These are phyloP conservation scores for Pachyramphus minor DNA, from an alignment of 2,113 vertebrate genomes.

Conservation along the genomic window DNA sequence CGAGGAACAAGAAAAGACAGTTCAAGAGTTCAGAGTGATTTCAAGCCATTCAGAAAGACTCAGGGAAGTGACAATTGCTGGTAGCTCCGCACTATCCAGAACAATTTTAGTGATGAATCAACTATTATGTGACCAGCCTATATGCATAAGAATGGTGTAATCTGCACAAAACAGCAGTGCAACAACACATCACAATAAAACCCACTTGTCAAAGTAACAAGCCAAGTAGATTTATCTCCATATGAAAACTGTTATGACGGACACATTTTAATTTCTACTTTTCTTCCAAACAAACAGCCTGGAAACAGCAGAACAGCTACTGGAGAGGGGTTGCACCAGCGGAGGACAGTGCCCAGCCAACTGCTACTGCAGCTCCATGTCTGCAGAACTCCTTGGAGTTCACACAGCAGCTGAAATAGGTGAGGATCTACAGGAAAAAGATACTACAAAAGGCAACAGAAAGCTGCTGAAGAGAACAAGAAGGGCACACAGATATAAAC, in stretches of 20 bases:
- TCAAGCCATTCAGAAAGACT: not conserved
- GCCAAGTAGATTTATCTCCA: not conserved
- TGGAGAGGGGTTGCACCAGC: not conserved
- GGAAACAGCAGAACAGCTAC: not conserved
- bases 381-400: not conserved
- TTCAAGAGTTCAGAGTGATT: slow-evolving; percentile 12
- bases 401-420: not conserved
- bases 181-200: not conserved
- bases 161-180: not conserved
- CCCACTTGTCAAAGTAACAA: not conserved
- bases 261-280: not conserved
- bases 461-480: not conserved
- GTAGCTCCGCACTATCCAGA: not conserved
- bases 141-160: not conserved
- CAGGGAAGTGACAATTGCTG: not conserved
- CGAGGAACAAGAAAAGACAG: not conserved
- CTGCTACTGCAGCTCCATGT: fast-evolving
- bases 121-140: not conserved
- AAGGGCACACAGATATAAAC: not conserved
- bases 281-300: not conserved
- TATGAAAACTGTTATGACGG: not conserved
- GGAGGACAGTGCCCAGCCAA: fast-evolving
- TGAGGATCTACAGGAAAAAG: not conserved
- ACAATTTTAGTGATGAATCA: not conserved
- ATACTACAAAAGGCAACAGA: not conserved